Conservation (phyloP, 1,140 invertebrate genomes). For the Pristionchus pacificus region DNA sequence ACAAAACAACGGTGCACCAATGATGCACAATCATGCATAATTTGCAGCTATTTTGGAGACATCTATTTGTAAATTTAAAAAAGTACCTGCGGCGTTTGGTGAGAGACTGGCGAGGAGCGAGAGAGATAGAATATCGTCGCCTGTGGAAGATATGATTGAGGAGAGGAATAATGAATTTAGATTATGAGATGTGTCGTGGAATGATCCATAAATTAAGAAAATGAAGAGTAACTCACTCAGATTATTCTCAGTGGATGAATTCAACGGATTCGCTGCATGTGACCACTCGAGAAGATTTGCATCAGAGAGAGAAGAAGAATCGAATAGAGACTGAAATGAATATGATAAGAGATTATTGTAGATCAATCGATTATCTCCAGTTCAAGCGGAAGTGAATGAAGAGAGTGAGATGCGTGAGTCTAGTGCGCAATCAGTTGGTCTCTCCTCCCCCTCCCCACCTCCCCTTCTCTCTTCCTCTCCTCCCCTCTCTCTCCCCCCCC, state of each 20-base stretch:
- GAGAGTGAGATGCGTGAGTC: not conserved
- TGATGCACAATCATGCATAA: no score
- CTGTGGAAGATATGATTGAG: not conserved
- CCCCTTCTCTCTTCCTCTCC: not conserved
- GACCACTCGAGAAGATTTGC: not conserved
- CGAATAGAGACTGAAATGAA: not conserved
- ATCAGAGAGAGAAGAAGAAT: not conserved
- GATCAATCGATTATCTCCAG: no score
- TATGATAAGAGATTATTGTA: no score
- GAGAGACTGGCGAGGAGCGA: no score
- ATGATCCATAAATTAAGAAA: not conserved
- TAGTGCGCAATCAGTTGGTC: not conserved
- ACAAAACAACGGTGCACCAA: no score
- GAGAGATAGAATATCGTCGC: not conserved
- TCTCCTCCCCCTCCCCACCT: not conserved
- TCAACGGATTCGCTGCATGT: no score
- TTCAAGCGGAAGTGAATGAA: no score
- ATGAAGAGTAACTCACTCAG: not conserved
- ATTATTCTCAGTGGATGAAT: not conserved
- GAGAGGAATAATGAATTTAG: not conserved
- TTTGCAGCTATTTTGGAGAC: no score
- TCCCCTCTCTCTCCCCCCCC: not conserved
- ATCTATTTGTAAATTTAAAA: no score
- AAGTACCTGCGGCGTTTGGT: no score
- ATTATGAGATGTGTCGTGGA: not conserved